Base-by-base conservation (phyloP, 1,140 invertebrate species). In the Drosophila gunungcola region DNA sequence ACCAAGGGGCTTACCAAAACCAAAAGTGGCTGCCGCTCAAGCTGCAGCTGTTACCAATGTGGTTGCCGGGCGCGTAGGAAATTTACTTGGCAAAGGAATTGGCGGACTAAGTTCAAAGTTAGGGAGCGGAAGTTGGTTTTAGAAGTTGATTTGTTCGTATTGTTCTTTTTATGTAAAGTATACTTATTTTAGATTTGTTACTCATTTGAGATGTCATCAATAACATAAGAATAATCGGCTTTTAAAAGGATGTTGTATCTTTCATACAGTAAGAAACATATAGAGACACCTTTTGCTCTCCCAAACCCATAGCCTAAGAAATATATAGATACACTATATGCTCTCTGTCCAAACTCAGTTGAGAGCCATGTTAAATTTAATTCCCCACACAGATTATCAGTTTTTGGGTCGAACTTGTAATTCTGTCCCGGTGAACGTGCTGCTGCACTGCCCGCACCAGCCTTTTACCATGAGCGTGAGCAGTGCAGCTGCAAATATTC, bases 21-120 rank as follows among this genome's bases (percentile, higher is more conserved):
- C 89, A 38, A 92, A 92, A 73, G 65, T 80, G 4, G 84, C 83
- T 29, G 85, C 91, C 27, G 80, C 91, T 12, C 88, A 91, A 65
- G 85, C 91, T 48, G 84, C 90, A 29, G 90, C 95, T 32, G 94
- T 96, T 49, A 96, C 96, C 29, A 95, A 95, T 49, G 96, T 96
- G 76, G 96, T 96, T 64, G 95, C 96, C 51, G 96, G 96, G 36
- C 94, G 95, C 89, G 94, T 97, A 77, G 95, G 96, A 61, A 96
- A 95, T 92, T 95, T 97, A 84, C 94, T 97, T 78, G 96, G 96
- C 60, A 97, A 96, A 93, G 95, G 96, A 70, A 95, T 96, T 77
- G 96, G 96, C 78, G 96, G 96, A 70, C 94, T 97, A 81, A 95
- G 96, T 85, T 96, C 95, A 70, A 97, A 96, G 93, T 94, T 96